Base-by-base conservation (phyloP, 2,113 vertebrate genomes). In the Tragelaphus buxtoni region DNA sequence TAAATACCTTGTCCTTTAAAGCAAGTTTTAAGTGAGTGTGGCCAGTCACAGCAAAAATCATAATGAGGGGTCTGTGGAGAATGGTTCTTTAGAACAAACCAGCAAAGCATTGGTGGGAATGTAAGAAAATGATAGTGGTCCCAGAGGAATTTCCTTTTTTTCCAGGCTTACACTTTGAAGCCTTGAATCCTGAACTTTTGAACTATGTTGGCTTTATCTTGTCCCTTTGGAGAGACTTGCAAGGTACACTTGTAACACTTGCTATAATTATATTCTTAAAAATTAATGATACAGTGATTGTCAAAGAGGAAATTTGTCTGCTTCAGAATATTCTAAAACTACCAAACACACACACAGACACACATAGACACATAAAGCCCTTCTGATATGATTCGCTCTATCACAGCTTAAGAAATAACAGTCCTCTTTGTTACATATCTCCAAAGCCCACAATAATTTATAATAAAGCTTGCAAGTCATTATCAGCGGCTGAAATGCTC, bases 121-220 rank as follows among this genome's bases (percentile, higher is more conserved):
- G 80, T 79, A 95, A 96, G 91, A 97, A 97, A 98, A 97, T 97
- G 97, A 92, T 45, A 91, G 92, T 76, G 87, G 87, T 97, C 97
- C 84, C 97, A 85, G 84, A 96, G 97, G 96, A 97, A 96, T 97
- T 92, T 95, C 97, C 89, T 97, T 97, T 98, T 65, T 96, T 96
- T 88, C 63, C 58, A 95, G 81, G 58, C 58, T 96, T 91, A 90
- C 42, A 63, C 95, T 98, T 98, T 97, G 96, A 97, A 97, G 98
- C 96, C 89, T 60, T 95, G 96, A 42, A 88, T 97, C 84, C 58
- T 97, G 97, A 97, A 97, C 87, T 98, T 97, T 97, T 97, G 92
- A 97, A 88, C 95, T 97, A 91, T 93, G 60, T 88, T 95, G 93
- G 90, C 79, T 97, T 98, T 88, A 94, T 98, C 95, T 95, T 93